Base-by-base conservation (phyloP, 1,140 invertebrate species). In the Meloidogyne exigua region DNA sequence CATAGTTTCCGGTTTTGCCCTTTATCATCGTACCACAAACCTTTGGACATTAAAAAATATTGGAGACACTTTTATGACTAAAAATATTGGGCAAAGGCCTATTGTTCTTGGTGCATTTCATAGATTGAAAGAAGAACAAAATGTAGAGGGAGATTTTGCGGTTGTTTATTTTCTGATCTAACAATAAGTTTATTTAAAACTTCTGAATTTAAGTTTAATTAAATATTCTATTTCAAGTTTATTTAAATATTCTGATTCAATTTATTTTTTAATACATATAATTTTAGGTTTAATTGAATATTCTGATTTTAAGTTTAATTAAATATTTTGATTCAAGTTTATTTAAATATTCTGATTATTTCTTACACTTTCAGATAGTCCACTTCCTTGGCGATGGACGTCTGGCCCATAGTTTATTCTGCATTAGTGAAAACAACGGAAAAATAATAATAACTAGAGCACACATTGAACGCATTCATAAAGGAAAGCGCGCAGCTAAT, bases 21-120 rank as follows among this genome's bases (percentile, higher is more conserved):
- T 87, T 44, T 86, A 86, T 57, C 79, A 88, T 64, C 76, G 85
- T 36, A 86, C 86, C 21, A 86, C 87, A 39, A 86, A 86, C 26
- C 77, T 86, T 79, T 87, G 85, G 85, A 70, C 85, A 23, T 71
- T 87, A 74, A 87, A 87, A 70, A 87, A 87, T 75, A 72, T 87
- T 25, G 85, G 84, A 10, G 85, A 87, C 68, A 78, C 73, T 10
- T 79, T 87, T 66, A 39, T 87, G 2, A 25, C 65, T 21, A 87
- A 87, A 77, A 68, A 77, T 15, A 83, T 85, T 64, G 83, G 86
- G 62, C n/a, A 72, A 15, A 23, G 79, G 66, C 82, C 78, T 1
- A 84, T 86, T 83, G 75, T 86, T 28, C 67, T 86, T 32, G 85
- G 85, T 7, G 82, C 83, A 11, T 87, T 87, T 72, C 80, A 82